Conservation (phyloP, 2,797 vertebrate species). For the Urocyon cinereoargenteus region DNA sequence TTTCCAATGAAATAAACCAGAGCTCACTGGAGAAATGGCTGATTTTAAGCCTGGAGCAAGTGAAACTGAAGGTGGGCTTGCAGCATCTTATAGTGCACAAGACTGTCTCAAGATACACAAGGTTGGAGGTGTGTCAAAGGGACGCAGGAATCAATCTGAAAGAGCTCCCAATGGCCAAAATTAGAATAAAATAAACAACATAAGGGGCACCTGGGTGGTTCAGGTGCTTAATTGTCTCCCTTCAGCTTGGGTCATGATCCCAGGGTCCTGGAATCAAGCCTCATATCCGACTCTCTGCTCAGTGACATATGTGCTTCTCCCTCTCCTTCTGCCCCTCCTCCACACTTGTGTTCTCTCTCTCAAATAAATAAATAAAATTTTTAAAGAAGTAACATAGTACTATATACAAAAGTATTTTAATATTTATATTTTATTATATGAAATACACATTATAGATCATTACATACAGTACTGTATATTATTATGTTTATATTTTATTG, state of each 20-base stretch:
- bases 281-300: no score
- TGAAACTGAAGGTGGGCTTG: background rate
- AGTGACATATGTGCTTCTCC: no score
- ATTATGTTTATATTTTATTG: background rate
- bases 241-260: no score
- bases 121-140: background rate
- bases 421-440: background rate
- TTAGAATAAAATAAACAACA: background rate
- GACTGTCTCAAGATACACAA: background rate
- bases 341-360: no score
- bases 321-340: no score
- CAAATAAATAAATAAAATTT: no score
- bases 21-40: background rate
- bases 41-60: background rate
- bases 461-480: background rate
- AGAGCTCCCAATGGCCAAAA: background rate
- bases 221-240: no score
- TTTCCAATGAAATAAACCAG: background rate
- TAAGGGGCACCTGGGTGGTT: no score
- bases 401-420: background rate
- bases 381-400: background rate
- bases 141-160: background rate
- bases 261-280: no score
- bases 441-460: background rate
- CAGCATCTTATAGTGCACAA: background rate